phyloP scores from a whole-genome alignment of 2,888 invertebrate genomes.

The Amphipoea lucens region DNA sequence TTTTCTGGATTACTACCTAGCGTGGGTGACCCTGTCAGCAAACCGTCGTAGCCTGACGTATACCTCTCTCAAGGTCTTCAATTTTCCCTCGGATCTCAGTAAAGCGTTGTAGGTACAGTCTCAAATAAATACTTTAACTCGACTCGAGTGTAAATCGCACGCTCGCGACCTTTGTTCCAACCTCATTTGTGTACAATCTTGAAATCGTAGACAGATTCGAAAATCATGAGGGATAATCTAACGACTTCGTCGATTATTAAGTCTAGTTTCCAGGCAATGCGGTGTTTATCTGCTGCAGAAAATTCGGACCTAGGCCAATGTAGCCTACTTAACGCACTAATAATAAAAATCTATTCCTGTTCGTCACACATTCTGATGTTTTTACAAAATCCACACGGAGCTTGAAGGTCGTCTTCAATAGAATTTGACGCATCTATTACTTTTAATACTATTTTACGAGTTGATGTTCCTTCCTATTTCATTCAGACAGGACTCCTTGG shows the following conservation, averaged over 20 bases:
- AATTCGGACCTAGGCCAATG: conserved; percentile 54
- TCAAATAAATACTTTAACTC: neutral
- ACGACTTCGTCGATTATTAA: neutral
- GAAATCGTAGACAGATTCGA: neutral
- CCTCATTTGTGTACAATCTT: conserved; percentile 14
- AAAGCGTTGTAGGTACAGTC: neutral
- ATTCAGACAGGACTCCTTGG: conserved; percentile 1
- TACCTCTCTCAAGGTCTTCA: neutral
- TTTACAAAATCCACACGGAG: conserved; percentile 37
- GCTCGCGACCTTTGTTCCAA: conserved; percentile 19
- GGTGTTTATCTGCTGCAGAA: conserved; percentile 5
- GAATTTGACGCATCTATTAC: conserved; percentile 45
- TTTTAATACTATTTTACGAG: conserved; percentile 35
- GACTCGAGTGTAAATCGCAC: neutral
- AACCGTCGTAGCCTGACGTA: neutral
- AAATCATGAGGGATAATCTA: neutral
- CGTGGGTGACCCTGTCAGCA: neutral
- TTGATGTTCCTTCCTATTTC: conserved; percentile 14
- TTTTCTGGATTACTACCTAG: neutral
- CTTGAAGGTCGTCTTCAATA: conserved; percentile 53
- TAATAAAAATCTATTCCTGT: conserved; percentile 50
- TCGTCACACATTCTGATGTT: conserved; percentile 46
- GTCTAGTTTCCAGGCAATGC: neutral
- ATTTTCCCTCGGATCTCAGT: neutral
- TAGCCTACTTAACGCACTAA: conserved; percentile 45